Evolutionary conservation across 2,113 vertebrate genomes (phyloP).

Genomic region (Pan troglodytes): DNA sequence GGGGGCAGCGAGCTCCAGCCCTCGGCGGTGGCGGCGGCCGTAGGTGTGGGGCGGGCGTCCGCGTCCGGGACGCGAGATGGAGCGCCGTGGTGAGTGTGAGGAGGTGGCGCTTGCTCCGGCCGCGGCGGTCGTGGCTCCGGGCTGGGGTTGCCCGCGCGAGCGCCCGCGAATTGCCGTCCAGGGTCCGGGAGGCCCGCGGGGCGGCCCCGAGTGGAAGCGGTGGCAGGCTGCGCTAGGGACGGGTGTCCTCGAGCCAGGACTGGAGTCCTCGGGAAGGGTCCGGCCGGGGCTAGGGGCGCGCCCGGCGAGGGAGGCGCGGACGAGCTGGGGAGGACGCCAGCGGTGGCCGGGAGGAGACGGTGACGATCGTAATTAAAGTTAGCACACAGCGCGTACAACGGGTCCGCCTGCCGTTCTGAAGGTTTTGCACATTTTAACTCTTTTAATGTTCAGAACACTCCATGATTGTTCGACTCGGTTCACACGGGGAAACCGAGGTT

Average conservation of each 20-base stretch:
- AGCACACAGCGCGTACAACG: background rate
- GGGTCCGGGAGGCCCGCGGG: background rate
- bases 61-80: slow-evolving; percentile 44
- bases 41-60: background rate
- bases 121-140: background rate
- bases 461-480: background rate
- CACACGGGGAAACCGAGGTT: background rate
- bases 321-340: background rate
- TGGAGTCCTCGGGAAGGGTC: background rate
- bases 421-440: background rate
- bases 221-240: background rate
- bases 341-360: background rate
- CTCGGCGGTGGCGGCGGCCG: background rate
- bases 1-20: slow-evolving; percentile 9
- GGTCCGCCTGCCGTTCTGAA: no score
- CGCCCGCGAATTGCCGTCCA: background rate
- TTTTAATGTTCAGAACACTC: background rate
- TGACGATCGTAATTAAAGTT: background rate
- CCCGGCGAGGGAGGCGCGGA: no score
- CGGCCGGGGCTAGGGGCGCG: no score
- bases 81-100: slow-evolving; percentile 58
- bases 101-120: no score
- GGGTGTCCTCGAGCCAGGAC: background rate
- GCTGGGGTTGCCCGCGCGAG: background rate
- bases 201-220: background rate